Evolutionary conservation across 2,797 vertebrate genomes (phyloP).

Genomic region (Oophaga sylvatica): DNA sequence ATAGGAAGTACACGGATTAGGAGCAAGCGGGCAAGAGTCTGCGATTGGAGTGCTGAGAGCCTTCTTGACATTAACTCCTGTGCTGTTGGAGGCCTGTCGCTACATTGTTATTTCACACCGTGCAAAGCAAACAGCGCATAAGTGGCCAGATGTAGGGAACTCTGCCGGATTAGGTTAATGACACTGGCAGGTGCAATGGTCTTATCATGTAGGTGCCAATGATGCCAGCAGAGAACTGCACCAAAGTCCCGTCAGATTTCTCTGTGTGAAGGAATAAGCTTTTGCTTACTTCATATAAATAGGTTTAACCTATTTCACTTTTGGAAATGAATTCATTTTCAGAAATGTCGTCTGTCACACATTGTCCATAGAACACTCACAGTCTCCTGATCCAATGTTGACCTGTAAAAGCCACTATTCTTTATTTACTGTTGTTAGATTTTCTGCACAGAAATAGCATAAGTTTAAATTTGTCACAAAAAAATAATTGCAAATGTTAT

Average conservation of each 20-base stretch:
- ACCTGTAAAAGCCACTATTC: no score
- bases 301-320: neutral
- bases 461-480: neutral
- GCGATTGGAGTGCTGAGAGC: slow-evolving; percentile 38
- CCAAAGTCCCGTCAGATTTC: neutral
- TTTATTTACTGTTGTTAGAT: neutral
- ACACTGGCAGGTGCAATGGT: slow-evolving; percentile 30
- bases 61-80: slow-evolving; percentile 41
- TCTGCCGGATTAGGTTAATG: slow-evolving; percentile 35
- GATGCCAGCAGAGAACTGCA: neutral
- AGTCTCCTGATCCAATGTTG: neutral
- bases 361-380: neutral
- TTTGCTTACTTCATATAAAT: neutral
- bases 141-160: slow-evolving; percentile 35
- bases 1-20: slow-evolving; percentile 41
- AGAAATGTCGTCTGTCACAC: neutral
- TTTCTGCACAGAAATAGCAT: neutral
- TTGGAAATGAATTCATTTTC: neutral
- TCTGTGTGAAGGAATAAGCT: neutral
- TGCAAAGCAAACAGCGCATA: slow-evolving; percentile 17
- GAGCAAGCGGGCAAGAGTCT: slow-evolving; percentile 24
- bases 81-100: slow-evolving; percentile 40
- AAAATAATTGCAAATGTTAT: neutral
- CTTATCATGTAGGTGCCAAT: neutral
- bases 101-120: slow-evolving; percentile 25